phyloP scores from a whole-genome alignment of 2,888 invertebrate species.

The Cinara cedri region DNA sequence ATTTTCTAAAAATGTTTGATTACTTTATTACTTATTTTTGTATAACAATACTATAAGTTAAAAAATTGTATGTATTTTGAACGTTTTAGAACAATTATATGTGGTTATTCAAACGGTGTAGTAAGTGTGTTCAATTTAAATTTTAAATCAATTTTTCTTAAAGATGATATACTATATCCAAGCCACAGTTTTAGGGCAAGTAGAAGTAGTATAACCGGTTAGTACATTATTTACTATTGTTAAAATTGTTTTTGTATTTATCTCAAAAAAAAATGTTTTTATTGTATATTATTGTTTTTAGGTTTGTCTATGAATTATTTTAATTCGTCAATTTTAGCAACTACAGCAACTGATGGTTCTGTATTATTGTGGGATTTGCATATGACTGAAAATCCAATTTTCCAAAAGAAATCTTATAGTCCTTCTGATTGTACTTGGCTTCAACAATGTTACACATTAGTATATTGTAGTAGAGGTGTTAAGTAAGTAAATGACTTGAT shows the following conservation, averaged over 20 bases:
- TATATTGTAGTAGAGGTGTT: conserved; percentile 36
- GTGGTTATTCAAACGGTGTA: conserved; percentile 58
- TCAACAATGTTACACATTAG: conserved; percentile 42
- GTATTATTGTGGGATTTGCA: conserved; percentile 49
- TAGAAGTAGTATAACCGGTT: conserved; percentile 55
- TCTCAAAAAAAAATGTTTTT: neutral
- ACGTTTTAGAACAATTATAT: conserved; percentile 49
- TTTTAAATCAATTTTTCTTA: conserved; percentile 55
- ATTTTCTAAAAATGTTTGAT: too few relatives aligned
- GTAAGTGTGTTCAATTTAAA: conserved; percentile 57
- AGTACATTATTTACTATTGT: conserved; percentile 8
- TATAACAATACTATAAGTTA: too few relatives aligned
- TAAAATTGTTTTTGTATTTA: neutral
- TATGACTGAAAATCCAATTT: conserved; percentile 40
- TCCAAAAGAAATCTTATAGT: conserved; percentile 28
- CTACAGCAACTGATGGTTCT: conserved; percentile 28
- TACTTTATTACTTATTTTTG: too few relatives aligned
- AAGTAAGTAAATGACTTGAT: conserved; percentile 30
- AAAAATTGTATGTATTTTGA: too few relatives aligned
- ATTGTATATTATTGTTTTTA: conserved; percentile 12
- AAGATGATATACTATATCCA: conserved; percentile 57
- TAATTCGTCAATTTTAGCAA: conserved; percentile 41
- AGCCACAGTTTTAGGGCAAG: conserved; percentile 56
- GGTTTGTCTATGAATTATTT: conserved; percentile 46
- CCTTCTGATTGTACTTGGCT: conserved; percentile 52